phyloP scores from a whole-genome alignment of 2,113 vertebrate genomes.

The Elachura formosa region DNA sequence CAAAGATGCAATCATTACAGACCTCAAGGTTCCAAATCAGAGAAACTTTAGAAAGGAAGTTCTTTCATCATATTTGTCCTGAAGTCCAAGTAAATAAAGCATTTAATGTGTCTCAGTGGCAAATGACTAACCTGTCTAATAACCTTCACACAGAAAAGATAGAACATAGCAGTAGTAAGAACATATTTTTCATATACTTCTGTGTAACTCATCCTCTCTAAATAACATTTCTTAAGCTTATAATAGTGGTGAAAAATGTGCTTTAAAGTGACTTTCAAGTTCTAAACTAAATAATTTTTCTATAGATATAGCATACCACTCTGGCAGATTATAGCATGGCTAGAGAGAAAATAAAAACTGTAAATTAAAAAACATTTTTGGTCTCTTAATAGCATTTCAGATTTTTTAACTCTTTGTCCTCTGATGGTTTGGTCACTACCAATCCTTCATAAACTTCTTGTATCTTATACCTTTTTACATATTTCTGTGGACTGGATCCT shows the following conservation, averaged over 20 bases:
- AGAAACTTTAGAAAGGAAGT: not conserved
- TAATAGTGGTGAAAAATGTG: not conserved
- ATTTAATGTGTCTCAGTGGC: not conserved
- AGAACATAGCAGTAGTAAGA: not conserved
- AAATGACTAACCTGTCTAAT: not conserved
- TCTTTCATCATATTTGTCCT: not conserved
- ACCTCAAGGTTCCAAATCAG: not conserved
- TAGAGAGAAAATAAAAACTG: not conserved
- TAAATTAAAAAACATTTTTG: not conserved
- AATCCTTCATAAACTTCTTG: not conserved
- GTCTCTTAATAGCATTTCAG: not conserved
- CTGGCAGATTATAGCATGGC: not conserved
- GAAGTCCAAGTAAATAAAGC: not conserved
- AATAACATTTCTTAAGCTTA: not conserved
- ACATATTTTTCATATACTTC: not conserved
- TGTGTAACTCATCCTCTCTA: not conserved
- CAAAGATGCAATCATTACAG: not conserved
- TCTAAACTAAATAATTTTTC: not conserved
- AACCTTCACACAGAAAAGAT: not conserved
- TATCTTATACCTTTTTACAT: not conserved
- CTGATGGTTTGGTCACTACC: too few species aligned
- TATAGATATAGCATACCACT: not conserved
- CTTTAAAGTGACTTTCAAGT: not conserved
- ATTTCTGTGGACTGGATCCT: not conserved
- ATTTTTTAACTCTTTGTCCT: not conserved